Evolutionary conservation across 2,888 invertebrate genomes (phyloP), one percentile per base, ranked within the genome.

Genomic region (Pocota personata): DNA sequence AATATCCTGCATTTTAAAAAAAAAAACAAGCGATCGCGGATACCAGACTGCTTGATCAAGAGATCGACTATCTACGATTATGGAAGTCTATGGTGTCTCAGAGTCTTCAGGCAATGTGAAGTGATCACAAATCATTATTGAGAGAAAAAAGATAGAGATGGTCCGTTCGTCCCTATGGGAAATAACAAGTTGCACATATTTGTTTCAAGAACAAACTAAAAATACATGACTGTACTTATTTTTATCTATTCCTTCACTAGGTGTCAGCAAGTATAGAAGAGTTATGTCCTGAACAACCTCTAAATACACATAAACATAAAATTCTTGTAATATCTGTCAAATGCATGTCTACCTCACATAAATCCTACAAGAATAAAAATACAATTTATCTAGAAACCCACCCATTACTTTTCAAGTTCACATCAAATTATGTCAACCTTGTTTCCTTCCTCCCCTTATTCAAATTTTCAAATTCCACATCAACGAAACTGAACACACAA

Each of bases 381-480:
- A 32, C 50, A 55, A 76, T 76, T 48, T 27, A 57, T 58, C 35
- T 35, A n/a, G 8, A 4, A 57, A 40, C 0, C 16, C 62, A 8
- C 50, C 73, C 62, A 48, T 58, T 48, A 32, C 60, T 50, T 77
- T 78, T 72, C 71, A 60, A 78, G 52, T 67, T 73, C 52, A 78
- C 60, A 60, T 83, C 78, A 62, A 83, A 79, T 64, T 67, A 60
- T 73, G 73, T 79, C 79, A 84, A 75, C 32, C 69, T 79, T 62
- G 46, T 37, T 40, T 79, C 64, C 55, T 48, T 40, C 12, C 30
- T 48, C 14, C 40, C 21, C 50, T 64, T 62, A 52, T 46, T 62
- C 48, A 67, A 73, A 73, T 48, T 58, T 62, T 72, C 12, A 40
- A 73, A 78, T 67, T 46, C 60, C 55, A n/a, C n/a, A 67, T 27